Conservation (phyloP, 2,113 vertebrate genomes). For the Sturnira hondurensis region DNA sequence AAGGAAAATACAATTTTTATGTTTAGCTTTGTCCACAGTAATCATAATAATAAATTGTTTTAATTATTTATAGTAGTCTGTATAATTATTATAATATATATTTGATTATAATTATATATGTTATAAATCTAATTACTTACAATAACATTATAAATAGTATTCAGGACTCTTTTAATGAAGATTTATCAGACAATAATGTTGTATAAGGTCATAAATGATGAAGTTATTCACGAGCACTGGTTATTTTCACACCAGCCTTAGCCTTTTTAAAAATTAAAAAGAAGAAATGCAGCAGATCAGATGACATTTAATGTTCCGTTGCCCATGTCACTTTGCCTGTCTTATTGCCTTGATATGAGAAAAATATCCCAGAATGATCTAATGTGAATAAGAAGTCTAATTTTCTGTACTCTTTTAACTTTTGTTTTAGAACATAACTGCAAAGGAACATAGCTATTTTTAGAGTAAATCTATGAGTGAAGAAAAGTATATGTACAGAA, state of each 20-base stretch:
- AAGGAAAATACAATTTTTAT: not conserved
- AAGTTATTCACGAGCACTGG: conserved; percentile 33
- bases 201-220: conserved; percentile 39
- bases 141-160: not conserved
- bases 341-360: conserved; percentile 56
- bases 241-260: conserved; percentile 21
- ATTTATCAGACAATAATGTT: conserved; percentile 14
- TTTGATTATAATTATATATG: not conserved
- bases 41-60: not conserved
- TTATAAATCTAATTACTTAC: not conserved
- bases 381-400: conserved; percentile 3
- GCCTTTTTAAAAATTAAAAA: conserved; percentile 68
- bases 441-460: not conserved
- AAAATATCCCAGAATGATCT: conserved; percentile 24
- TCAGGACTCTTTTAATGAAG: conserved; percentile 29
- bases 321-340: conserved; percentile 35
- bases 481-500: not conserved
- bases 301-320: conserved; percentile 64
- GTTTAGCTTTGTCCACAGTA: not conserved
- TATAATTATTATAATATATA: not conserved
- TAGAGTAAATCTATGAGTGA: not conserved
- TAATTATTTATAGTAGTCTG: not conserved
- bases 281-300: conserved; percentile 23
- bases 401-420: conserved; percentile 17
- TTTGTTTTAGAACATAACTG: conserved; percentile 16